These are phyloP conservation scores for Tokudaia muenninki DNA, from an alignment of 2,797 vertebrate species.

Conservation along the genomic window DNA sequence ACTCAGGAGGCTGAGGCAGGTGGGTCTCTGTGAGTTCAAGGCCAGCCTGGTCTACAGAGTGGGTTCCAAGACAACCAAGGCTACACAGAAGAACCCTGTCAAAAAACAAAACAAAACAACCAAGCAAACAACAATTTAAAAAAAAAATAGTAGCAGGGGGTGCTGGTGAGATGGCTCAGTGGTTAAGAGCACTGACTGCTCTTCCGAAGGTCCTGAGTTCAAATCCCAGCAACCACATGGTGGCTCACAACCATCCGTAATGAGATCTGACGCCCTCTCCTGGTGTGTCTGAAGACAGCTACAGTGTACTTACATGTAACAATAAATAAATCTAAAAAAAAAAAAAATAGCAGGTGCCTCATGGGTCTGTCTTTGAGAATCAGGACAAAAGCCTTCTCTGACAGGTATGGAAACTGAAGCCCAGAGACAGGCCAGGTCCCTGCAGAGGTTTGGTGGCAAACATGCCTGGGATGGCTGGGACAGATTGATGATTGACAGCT, in stretches of 20 bases:
- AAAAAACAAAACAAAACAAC: not conserved
- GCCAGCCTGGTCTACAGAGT: not conserved
- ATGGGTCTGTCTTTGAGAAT: not conserved
- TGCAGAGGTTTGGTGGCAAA: no score
- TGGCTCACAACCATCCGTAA: no score
- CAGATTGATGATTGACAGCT: not conserved
- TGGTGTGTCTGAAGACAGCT: no score
- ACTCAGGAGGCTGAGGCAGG: not conserved
- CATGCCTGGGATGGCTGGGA: accelerated
- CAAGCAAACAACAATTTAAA: not conserved
- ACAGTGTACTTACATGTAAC: no score
- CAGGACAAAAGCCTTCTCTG: not conserved
- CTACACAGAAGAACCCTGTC: not conserved
- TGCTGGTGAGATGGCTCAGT: no score
- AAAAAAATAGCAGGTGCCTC: not conserved
- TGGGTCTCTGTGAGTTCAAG: not conserved
- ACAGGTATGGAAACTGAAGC: not conserved
- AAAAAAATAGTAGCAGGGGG: no score
- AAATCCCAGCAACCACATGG: no score
- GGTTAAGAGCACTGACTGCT: no score
- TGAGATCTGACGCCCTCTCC: no score
- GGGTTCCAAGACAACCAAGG: not conserved
- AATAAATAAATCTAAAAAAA: no score
- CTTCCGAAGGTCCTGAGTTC: no score
- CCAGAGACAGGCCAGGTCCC: not conserved